Evolutionary conservation across 2,797 vertebrate genomes (phyloP).

Genomic region (Phrynocephalus forsythii): DNA sequence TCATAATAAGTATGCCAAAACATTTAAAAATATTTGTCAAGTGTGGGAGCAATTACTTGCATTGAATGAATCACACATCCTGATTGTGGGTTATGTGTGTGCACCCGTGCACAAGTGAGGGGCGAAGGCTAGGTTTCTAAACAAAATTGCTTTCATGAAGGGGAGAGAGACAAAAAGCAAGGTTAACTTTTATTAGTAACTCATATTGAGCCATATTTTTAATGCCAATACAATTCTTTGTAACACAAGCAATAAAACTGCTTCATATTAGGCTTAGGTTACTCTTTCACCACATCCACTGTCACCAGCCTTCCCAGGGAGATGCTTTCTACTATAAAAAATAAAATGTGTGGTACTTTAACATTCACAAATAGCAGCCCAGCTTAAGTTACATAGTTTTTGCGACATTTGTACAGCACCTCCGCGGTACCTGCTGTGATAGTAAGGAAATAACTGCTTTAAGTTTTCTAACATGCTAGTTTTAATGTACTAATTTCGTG

Average conservation of each 20-base stretch:
- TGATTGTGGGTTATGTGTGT: conserved; percentile 85
- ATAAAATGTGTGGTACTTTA: conserved; percentile 37
- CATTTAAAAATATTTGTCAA: conserved; percentile 80
- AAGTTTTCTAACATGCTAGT: conserved; percentile 43
- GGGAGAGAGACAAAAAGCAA: conserved; percentile 83
- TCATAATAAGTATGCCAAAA: conserved; percentile 73
- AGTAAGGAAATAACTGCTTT: not conserved
- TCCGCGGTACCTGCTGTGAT: conserved; percentile 19
- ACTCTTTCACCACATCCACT: conserved; percentile 56
- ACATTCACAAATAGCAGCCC: conserved; percentile 25
- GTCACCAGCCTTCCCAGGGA: conserved; percentile 48
- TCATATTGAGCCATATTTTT: conserved; percentile 82
- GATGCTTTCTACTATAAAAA: conserved; percentile 34
- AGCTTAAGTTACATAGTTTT: conserved; percentile 24
- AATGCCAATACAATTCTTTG: conserved; percentile 87
- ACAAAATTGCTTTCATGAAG: conserved; percentile 92
- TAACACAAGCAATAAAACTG: conserved; percentile 83
- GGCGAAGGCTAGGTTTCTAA: conserved; percentile 76
- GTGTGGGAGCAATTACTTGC: conserved; percentile 98
- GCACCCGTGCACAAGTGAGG: not conserved
- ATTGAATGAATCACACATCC: conserved; percentile 86
- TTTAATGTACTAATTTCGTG: conserved; percentile 7
- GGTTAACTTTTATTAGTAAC: conserved; percentile 86
- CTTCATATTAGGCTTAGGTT: conserved; percentile 78
- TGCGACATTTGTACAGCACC: conserved; percentile 34